Evolutionary conservation across 2,888 invertebrate genomes (phyloP).

Genomic region (Rhingia rostrata): DNA sequence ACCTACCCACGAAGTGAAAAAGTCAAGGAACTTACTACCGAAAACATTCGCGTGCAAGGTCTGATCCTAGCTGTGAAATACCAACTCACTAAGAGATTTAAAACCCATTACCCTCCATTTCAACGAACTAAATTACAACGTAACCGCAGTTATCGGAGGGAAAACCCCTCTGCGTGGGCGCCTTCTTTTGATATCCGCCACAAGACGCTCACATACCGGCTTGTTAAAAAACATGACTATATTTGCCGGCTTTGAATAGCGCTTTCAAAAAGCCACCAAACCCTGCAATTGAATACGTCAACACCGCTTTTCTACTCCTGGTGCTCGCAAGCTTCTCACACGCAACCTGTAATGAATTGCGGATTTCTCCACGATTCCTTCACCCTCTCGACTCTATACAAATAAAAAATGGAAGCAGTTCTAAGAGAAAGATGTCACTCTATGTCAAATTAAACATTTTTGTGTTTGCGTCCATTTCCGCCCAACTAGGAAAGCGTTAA

Average conservation of each 20-base stretch:
- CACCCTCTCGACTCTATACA: constrained; percentile 9
- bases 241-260: not conserved
- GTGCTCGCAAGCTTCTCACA: constrained; percentile 24
- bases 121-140: constrained; percentile 56
- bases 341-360: constrained; percentile 63
- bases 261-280: constrained; percentile 40
- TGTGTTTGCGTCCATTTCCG: not conserved
- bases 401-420: constrained; percentile 3
- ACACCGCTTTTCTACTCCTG: constrained; percentile 1
- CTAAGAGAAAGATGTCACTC: constrained; percentile 44
- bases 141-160: constrained; percentile 27
- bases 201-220: constrained; percentile 49
- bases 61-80: constrained; percentile 9
- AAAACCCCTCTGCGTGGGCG: constrained; percentile 62
- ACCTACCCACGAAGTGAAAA: not conserved
- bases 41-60: constrained; percentile 31
- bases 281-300: constrained; percentile 67
- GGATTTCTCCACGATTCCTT: constrained; percentile 14
- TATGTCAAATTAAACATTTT: constrained; percentile 68
- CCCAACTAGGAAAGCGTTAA: constrained; percentile 17
- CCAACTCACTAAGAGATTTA: constrained; percentile 44
- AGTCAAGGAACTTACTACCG: constrained; percentile 2
- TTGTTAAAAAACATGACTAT: constrained; percentile 69
- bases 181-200: too few species aligned
- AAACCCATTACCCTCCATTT: constrained; percentile 55